Evolutionary conservation across 2,797 vertebrate species (phyloP).

Genomic region (Cyclopterus lumpus): DNA sequence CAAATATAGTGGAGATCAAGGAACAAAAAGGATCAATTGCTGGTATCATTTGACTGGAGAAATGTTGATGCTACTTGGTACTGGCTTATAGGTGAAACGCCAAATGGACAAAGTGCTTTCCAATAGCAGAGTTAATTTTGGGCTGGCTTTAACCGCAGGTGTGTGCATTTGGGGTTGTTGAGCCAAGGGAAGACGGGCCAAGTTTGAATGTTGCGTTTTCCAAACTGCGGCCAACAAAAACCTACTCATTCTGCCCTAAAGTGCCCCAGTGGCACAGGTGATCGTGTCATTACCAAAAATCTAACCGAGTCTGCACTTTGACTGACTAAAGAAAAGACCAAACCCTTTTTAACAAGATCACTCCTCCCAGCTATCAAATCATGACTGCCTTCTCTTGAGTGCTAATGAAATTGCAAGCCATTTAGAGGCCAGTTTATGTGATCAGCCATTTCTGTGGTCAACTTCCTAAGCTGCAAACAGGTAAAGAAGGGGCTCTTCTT

Average conservation of each 20-base stretch:
- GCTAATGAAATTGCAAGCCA: conserved; percentile 75
- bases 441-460: conserved; percentile 55
- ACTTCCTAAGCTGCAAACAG: conserved; percentile 46
- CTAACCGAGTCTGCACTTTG: conserved; percentile 41
- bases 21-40: too few relatives aligned
- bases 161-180: neutral
- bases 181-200: neutral
- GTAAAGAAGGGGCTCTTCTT: conserved; percentile 55
- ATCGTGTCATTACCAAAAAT: conserved; percentile 38
- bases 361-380: conserved; percentile 67
- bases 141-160: neutral
- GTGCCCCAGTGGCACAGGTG: conserved; percentile 33
- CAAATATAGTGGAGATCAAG: neutral
- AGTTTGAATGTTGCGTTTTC: neutral
- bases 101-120: neutral
- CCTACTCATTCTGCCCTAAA: conserved; percentile 1
- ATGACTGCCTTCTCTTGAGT: conserved; percentile 63
- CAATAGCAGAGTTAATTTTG: neutral
- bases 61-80: too few relatives aligned
- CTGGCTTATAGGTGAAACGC: neutral
- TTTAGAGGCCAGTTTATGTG: conserved; percentile 70
- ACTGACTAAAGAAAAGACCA: conserved; percentile 28
- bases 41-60: too few relatives aligned
- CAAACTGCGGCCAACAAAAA: neutral
- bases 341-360: conserved; percentile 73